Conservation (phyloP, 2,113 vertebrate species). For the Phylloscopus trochiloides region DNA sequence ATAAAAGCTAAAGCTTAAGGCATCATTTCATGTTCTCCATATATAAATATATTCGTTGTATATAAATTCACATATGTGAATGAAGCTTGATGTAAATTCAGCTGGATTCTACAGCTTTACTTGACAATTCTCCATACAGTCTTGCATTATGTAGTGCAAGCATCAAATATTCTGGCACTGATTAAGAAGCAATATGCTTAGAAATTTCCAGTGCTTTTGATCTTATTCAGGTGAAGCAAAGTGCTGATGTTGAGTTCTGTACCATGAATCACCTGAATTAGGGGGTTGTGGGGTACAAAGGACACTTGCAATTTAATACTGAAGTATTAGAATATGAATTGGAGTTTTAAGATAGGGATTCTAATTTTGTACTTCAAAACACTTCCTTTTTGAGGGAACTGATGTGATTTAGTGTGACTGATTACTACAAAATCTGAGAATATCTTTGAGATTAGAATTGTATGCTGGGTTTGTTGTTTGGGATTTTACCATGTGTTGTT, state of each 20-base stretch:
- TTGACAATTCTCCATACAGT: neutral
- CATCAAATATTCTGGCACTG: neutral
- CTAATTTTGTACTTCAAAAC: neutral
- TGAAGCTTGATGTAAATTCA: neutral
- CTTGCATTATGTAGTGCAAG: neutral
- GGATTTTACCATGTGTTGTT: neutral
- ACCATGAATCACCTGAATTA: neutral
- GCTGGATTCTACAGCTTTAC: neutral
- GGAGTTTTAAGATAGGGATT: neutral
- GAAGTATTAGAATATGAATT: neutral
- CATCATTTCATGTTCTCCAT: neutral
- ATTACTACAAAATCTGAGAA: neutral
- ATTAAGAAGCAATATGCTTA: neutral
- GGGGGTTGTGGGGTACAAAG: neutral
- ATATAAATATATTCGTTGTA: neutral
- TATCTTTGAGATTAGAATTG: neutral
- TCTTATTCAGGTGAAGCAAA: neutral
- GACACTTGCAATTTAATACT: neutral
- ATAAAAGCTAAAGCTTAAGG: no score
- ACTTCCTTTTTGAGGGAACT: accelerated
- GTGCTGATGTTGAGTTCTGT: neutral
- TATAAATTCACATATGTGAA: neutral
- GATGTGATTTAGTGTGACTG: neutral
- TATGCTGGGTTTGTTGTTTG: neutral
- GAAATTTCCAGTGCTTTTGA: neutral